phyloP scores from a whole-genome alignment of 1,140 invertebrate species.

The Pantala flavescens region DNA sequence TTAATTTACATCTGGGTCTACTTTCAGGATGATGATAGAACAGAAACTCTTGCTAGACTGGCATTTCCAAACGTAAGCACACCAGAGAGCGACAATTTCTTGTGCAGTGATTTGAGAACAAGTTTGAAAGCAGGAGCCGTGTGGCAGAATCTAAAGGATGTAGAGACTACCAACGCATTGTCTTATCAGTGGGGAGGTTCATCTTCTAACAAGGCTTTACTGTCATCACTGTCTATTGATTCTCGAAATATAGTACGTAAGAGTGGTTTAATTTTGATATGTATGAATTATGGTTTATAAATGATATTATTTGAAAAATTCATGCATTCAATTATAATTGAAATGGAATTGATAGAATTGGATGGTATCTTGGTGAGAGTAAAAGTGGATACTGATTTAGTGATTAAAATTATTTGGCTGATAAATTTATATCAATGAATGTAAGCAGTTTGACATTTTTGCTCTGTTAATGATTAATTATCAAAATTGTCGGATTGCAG shows the following conservation, averaged over 20 bases:
- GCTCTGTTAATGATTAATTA: too few species aligned
- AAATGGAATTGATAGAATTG: too few species aligned
- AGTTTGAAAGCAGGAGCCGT: conserved; percentile 12
- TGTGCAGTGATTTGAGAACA: background rate
- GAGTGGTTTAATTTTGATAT: background rate
- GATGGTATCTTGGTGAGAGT: too few species aligned
- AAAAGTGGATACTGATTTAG: too few species aligned
- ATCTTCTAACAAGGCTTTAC: conserved; percentile 50
- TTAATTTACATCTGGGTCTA: too few species aligned
- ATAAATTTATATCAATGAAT: too few species aligned
- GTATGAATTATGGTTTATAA: too few species aligned
- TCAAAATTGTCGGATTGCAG: too few species aligned
- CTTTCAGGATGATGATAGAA: background rate
- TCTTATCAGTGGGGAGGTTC: conserved; percentile 62
- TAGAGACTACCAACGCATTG: conserved; percentile 56
- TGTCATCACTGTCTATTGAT: conserved; percentile 65
- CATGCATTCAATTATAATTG: too few species aligned
- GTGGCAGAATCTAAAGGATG: conserved; percentile 47
- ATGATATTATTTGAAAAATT: too few species aligned
- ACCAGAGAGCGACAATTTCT: background rate
- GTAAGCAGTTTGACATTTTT: too few species aligned
- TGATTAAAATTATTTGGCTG: too few species aligned
- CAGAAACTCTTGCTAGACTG: background rate
- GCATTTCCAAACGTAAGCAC: background rate
- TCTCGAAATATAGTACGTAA: conserved; percentile 70